Base-by-base conservation (phyloP, 2,797 vertebrate genomes). In the Muscicapa comitata region DNA sequence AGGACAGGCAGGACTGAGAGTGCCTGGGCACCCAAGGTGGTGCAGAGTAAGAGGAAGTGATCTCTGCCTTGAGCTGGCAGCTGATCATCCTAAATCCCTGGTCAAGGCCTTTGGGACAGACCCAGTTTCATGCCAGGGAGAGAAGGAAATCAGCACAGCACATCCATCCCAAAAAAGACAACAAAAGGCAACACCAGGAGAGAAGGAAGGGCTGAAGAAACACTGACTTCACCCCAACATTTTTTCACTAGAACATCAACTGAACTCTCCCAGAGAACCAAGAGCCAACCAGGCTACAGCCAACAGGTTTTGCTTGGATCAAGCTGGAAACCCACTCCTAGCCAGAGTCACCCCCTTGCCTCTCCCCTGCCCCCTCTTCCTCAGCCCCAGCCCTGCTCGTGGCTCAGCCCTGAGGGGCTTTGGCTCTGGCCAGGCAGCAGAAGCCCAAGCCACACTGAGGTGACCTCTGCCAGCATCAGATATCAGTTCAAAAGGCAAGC, bases 401-500 rank as follows among this genome's bases (percentile, higher is more conserved):
- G 61, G 76, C 65, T 24, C 45, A 78, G 73, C 57, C 28, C 19
- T 33, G 58, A 0, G 38, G 59, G 23, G 48, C 53, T 33, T n/a
- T 38, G 11, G 42, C 65, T 28, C 48, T 43, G 55, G 14, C 3
- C 66, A 57, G 73, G 40, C 66, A 37, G 35, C 15, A 57, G 33
- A 24, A 70, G 45, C 43, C 45, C 29, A 8, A 9, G 24, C 13
- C 48, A 25, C 1, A 3, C 1, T 12, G 61, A 88, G 66, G 37
- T 40, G 35, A 47, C 8, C 57, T 29, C 83, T 81, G 55, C 16
- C 19, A 42, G 58, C 91, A 50, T 42, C 91, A 81, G 83, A 23
- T 4, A 83, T 26, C 68, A 65, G 72, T 28, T 91, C 81, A 58
- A 68, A 83, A 94, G 53, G 45, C 38, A 68, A 63, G 47, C 37